Conservation (phyloP, 2,888 invertebrate genomes). For the Rotaria magnacalcarata region DNA sequence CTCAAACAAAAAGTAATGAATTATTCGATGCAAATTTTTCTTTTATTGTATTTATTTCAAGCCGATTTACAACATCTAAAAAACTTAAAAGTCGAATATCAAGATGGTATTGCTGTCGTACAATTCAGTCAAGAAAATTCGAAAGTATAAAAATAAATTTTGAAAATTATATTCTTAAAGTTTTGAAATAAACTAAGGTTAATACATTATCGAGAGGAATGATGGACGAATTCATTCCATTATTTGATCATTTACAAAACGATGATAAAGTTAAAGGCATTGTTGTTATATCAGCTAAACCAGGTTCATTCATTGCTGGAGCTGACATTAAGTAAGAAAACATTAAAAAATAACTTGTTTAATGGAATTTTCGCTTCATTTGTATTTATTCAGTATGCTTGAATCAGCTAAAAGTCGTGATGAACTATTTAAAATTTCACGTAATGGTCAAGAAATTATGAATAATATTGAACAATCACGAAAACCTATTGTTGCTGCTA, state of each 20-base stretch:
- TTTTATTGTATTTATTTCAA: background rate
- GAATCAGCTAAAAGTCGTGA: constrained; percentile 70
- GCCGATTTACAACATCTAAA: background rate
- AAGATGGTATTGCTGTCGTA: constrained; percentile 43
- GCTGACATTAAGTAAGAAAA: constrained; percentile 73
- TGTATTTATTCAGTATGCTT: constrained; percentile 59
- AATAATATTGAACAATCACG: constrained; percentile 72
- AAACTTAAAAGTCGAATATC: constrained; percentile 38
- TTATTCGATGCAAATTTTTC: background rate
- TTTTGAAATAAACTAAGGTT: constrained; percentile 61
- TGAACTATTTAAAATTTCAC: constrained; percentile 71
- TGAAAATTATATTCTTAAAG: constrained; percentile 13
- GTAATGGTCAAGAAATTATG: constrained; percentile 75
- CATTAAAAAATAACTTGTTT: too few species aligned
- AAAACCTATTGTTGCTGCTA: constrained; percentile 90
- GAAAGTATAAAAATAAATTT: background rate
- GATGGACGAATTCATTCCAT: constrained; percentile 70
- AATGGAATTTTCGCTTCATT: background rate
- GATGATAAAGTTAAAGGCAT: constrained; percentile 76
- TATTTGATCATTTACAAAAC: constrained; percentile 72
- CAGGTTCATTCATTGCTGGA: constrained; percentile 95
- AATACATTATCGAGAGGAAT: constrained; percentile 79
- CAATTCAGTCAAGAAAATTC: constrained; percentile 39
- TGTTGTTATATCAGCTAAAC: constrained; percentile 90
- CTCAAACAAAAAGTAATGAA: background rate